Percentiles rank a stretch among this genome's conserved stretches.
Evolutionary conservation across 2,797 vertebrate genomes (phyloP).

Genomic region (Sebastes matsubarae): DNA sequence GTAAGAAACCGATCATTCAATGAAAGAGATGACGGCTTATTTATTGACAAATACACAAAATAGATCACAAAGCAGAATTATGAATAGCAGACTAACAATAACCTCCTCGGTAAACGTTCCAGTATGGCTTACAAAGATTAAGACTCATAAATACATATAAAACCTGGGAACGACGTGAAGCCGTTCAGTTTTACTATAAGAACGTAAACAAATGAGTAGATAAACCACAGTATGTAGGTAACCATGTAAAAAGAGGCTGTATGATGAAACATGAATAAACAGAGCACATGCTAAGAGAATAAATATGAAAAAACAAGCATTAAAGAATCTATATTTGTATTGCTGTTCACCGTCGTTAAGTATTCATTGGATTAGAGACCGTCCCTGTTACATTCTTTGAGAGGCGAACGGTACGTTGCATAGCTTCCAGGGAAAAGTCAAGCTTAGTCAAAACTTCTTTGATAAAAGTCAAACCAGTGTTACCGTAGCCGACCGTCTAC

Average conservation of each 20-base stretch:
- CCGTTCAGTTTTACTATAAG: conserved; percentile 14
- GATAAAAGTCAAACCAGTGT: conserved; percentile 9
- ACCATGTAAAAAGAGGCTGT: conserved; percentile 42
- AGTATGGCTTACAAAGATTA: conserved; percentile 66
- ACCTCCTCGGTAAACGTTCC: conserved; percentile 63
- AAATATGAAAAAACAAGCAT: conserved; percentile 70
- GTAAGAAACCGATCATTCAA: not conserved
- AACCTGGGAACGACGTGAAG: conserved; percentile 27
- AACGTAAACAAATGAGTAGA: conserved; percentile 31
- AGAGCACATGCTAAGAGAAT: conserved; percentile 70
- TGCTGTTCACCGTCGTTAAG: conserved; percentile 41
- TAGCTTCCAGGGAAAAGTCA: conserved; percentile 59
- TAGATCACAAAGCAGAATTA: conserved; percentile 55
- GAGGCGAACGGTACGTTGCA: conserved; percentile 52
- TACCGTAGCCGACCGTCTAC: not conserved
- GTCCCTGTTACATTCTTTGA: conserved; percentile 52
- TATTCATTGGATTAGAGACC: conserved; percentile 50
- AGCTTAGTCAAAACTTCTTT: conserved; percentile 31
- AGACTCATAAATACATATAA: conserved; percentile 77
- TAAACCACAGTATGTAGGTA: conserved; percentile 45
- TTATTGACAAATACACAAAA: conserved; percentile 76
- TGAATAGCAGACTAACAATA: conserved; percentile 33
- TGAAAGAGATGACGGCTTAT: conserved; percentile 56
- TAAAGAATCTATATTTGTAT: conserved; percentile 44
- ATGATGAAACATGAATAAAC: conserved; percentile 63